Base-by-base conservation (phyloP, 2,888 invertebrate genomes). In the Drosophila merina region DNA sequence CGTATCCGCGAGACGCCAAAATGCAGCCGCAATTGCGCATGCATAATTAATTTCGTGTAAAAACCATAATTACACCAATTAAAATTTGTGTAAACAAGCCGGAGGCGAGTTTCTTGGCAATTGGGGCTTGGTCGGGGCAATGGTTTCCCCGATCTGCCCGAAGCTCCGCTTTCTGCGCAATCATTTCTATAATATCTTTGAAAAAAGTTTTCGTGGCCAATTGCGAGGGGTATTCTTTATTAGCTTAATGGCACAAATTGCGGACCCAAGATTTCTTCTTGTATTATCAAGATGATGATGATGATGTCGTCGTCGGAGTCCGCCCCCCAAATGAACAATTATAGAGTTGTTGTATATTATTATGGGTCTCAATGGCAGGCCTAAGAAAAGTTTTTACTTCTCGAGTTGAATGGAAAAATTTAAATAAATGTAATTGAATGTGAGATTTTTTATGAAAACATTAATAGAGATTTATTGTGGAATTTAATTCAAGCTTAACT, bases 21-120 rank as follows among this genome's bases (percentile, higher is more conserved):
- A 52, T 66, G 77, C 79, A 70, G 70, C 66, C 55, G 68, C 70
- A 67, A 70, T 56, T 62, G 70, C 62, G 81, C 77, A 81, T 84
- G 80, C 80, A 81, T 81, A 84, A 81, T 81, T 81, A 81, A 81
- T 81, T 75, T 81, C 77, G 82, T 81, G 81, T 81, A 81, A 84
- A 81, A 81, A 84, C 81, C 79, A 81, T 81, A 81, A 81, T 81
- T 81, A 82, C 85, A 71, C 75, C 82, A 81, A 81, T 81, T 81
- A 85, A 85, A 81, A 77, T 79, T 81, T 77, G 74, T 77, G 74
- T 82, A 85, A 81, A 81, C 85, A 81, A 81, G 74, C 77, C 81
- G 82, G 55, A 20, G 48, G 28, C 31, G 44, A 48, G 47, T 51
- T 20, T 20, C 30, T 31, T 28, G 28, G 28, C 44, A 36, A 59